A percentile compares a stretch with the other conserved stretches of the same genome.
These are phyloP conservation scores for Cyrtodaria siliqua DNA, from an alignment of 2,888 invertebrate genomes.

Conservation along the genomic window DNA sequence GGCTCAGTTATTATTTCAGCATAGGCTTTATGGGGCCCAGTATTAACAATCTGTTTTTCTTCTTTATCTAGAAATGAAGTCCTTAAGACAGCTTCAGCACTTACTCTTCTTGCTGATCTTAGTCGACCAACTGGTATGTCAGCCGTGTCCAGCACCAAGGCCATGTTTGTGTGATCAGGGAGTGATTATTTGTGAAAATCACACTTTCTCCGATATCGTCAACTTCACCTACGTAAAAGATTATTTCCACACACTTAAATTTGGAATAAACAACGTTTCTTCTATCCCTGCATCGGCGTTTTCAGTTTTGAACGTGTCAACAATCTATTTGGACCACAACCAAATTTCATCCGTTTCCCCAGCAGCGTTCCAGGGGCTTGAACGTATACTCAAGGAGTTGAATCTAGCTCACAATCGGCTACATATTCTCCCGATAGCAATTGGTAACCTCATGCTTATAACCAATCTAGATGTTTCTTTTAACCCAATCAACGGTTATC, in stretches of 20 bases:
- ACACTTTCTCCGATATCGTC: slow-evolving; percentile 12
- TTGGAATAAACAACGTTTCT: slow-evolving; percentile 18
- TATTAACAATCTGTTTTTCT: no score
- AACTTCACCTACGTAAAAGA: slow-evolving; percentile 10
- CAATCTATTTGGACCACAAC: slow-evolving; percentile 32
- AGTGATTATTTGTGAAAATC: slow-evolving; percentile 38
- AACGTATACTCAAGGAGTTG: slow-evolving; percentile 15
- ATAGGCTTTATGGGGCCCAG: no score
- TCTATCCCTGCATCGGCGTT: slow-evolving; percentile 23
- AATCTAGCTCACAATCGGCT: slow-evolving; percentile 41
- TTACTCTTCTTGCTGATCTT: no score
- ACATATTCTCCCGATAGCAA: slow-evolving; percentile 19
- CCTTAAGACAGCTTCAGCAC: no score
- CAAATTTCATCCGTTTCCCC: slow-evolving; percentile 27
- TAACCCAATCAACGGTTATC: slow-evolving; percentile 30
- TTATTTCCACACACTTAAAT: slow-evolving; percentile 24
- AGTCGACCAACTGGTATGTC: not conserved
- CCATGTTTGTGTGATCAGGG: slow-evolving; percentile 25
- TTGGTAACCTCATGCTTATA: slow-evolving; percentile 18
- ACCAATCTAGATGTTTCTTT: slow-evolving; percentile 19
- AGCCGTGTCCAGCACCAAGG: slow-evolving; percentile 23
- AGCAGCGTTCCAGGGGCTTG: slow-evolving; percentile 40
- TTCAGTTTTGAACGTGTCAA: slow-evolving; percentile 23
- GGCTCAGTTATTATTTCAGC: no score
- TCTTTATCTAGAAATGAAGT: no score